Conservation (phyloP, 2,797 vertebrate genomes). For the Pseudochirops corinnae region DNA sequence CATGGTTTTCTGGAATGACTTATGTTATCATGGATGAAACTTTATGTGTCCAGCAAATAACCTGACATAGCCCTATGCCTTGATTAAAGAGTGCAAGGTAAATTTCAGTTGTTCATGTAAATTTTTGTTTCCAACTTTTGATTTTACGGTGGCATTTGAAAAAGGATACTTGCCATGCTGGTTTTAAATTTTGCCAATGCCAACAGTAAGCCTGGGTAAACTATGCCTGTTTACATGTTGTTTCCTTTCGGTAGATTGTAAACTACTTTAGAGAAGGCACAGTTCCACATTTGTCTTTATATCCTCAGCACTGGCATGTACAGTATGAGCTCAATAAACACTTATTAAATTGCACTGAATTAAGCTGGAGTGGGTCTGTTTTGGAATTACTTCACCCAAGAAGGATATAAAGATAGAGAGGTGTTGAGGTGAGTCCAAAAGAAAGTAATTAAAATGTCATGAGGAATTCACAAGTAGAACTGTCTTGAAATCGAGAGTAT, state of each 20-base stretch:
- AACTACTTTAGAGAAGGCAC: not conserved
- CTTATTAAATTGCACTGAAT: not conserved
- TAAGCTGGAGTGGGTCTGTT: not conserved
- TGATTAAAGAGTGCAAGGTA: not conserved
- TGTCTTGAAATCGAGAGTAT: not conserved
- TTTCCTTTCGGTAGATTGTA: not conserved
- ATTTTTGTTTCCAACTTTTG: not conserved
- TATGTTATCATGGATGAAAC: not conserved
- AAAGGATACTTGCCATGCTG: constrained; percentile 6
- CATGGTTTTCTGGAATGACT: not conserved
- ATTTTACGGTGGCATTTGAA: not conserved
- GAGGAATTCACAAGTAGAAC: not conserved
- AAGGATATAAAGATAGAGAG: not conserved
- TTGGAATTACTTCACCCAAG: not conserved
- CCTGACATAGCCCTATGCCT: not conserved
- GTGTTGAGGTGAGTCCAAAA: not conserved
- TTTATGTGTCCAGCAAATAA: not conserved
- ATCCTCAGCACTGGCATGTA: not conserved
- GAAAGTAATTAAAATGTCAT: not conserved
- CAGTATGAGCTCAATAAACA: not conserved
- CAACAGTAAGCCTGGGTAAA: not conserved
- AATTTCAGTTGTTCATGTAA: not conserved
- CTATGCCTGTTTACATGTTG: not conserved
- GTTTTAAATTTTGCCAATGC: not conserved
- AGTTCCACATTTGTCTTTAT: not conserved